These are phyloP conservation scores for Mesorhabditis sp. DNA, from an alignment of 2,888 invertebrate genomes.

Conservation along the genomic window DNA sequence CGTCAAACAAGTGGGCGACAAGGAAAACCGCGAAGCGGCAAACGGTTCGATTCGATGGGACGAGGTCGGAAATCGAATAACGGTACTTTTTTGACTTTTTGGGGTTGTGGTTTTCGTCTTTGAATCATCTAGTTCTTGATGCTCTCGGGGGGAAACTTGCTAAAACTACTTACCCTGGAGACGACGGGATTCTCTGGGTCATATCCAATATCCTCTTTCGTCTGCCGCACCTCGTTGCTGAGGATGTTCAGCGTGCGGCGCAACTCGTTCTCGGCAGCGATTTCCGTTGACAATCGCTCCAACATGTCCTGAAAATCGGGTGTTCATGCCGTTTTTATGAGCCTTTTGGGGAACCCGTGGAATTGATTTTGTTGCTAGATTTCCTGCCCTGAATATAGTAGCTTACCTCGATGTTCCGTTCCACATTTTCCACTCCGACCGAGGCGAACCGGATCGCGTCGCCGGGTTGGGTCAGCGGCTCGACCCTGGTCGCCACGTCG, in stretches of 20 bases:
- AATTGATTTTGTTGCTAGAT: neutral
- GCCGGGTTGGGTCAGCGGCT: slow-evolving; percentile 33
- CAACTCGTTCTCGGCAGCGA: slow-evolving; percentile 34
- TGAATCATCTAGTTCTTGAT: too few relatives aligned
- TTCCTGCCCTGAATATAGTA: neutral
- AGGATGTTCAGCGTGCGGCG: slow-evolving; percentile 31
- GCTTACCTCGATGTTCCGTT: slow-evolving; percentile 34
- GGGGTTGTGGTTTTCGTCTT: too few relatives aligned
- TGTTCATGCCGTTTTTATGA: neutral
- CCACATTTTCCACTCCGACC: slow-evolving; percentile 42
- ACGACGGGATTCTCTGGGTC: neutral
- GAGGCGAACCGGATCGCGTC: slow-evolving; percentile 46
- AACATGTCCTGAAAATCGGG: slow-evolving; percentile 30
- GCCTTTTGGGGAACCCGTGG: neutral
- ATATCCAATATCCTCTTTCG: slow-evolving; percentile 30
- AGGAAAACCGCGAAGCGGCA: too few relatives aligned
- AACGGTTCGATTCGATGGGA: too few relatives aligned
- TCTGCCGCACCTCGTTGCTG: slow-evolving; percentile 28
- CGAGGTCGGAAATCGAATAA: too few relatives aligned
- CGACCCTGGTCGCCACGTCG: slow-evolving; percentile 19
- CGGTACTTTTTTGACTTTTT: too few relatives aligned
- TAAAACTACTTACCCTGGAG: neutral
- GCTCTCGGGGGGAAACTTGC: too few relatives aligned
- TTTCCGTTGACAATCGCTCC: slow-evolving; percentile 32
- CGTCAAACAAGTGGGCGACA: too few relatives aligned